Evolutionary conservation across 2,888 invertebrate species (phyloP), one percentile per base, ranked within the genome.

Genomic region (Lycaena phlaeas): DNA sequence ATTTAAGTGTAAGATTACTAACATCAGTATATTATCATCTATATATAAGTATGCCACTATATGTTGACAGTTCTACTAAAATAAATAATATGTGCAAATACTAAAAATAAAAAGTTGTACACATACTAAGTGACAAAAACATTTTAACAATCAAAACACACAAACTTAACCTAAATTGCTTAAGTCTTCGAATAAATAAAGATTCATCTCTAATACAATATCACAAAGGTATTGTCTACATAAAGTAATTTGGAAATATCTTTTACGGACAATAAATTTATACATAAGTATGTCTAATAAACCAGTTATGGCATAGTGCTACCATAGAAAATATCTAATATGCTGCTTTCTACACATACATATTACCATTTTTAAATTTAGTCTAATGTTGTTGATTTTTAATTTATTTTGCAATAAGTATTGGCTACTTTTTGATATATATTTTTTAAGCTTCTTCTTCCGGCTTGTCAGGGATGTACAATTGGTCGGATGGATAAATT

Each of bases 401-500:
- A 22, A 5, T 22, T 22, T 22, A 7, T 5, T 22, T 4, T 4
- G 4, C 5, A 4, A 18, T 22, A 22, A 22, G 9, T 9, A 22
- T 22, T 22, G 5, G 22, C 2, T 22, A n/a, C 7, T 22, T 22
- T 22, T 6, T 22, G 9, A 22, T 22, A 3, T 22, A 7, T 4
- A 2, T 2, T 5, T 22, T 3, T 22, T 10, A 17, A n/a, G 11
- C 6, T 4, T 10, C 30, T 4, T 10, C 30, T 0, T 2, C 45
- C 31, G 5, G 64, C 63, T 2, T 38, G 45, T 15, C 56, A 52
- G 75, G 74, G 43, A 72, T 72, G 64, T 72, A 84, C 26, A 84
- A 71, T 1, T 85, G 81, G 49, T 85, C 85, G 1, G 81, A 74
- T 0, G 81, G 67, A 42, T 68, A 57, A 40, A 84, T 54, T 52